Base-by-base conservation (phyloP, 2,888 invertebrate genomes). In the Habroteleia sp. region DNA sequence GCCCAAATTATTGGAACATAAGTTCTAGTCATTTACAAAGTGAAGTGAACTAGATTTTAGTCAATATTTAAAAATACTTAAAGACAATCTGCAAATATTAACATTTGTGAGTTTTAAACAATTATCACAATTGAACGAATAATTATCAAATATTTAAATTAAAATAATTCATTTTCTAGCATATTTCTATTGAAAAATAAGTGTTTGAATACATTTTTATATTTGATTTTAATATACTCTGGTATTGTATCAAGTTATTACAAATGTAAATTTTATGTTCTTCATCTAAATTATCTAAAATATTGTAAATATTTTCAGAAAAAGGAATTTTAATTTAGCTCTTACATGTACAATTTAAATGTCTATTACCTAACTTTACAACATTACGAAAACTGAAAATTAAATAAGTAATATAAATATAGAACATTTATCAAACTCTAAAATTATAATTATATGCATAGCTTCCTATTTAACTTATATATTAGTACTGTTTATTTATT, bases 61-160 rank as follows among this genome's bases (percentile, higher is more conserved):
- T n/a, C n/a, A n/a, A 33, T 33, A 33, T 33, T 37, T 14, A 10
- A 50, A 50, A 33, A 29, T 13, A 50, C 7, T 35, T 17, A 8
- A 27, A 7, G 7, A 44, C n/a, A 23, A 50, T 13, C 23, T 23
- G 23, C 33, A 50, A 50, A 17, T 50, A 50, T 23, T 23, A 50
- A 35, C 48, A 33, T 6, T 3, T 35, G 35, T 23, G 35, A 33
- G 33, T 50, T 48, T 0, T 11, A 1, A 35, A 17, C 54, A 41
- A 14, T 27, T 54, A 54, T 54, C 54, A 54, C 54, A 54, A 41
- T n/a, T 41, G 17, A 54, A 41, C 27, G 11, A 11, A 29, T 17
- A 13, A 13, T 41, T 10, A 11, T 4, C 29, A n/a, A n/a, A n/a
- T n/a, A n/a, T n/a, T n/a, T n/a, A n/a, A n/a, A n/a, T n/a, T n/a